Base-by-base conservation (phyloP, 2,797 vertebrate genomes). In the Psittacula echo region DNA sequence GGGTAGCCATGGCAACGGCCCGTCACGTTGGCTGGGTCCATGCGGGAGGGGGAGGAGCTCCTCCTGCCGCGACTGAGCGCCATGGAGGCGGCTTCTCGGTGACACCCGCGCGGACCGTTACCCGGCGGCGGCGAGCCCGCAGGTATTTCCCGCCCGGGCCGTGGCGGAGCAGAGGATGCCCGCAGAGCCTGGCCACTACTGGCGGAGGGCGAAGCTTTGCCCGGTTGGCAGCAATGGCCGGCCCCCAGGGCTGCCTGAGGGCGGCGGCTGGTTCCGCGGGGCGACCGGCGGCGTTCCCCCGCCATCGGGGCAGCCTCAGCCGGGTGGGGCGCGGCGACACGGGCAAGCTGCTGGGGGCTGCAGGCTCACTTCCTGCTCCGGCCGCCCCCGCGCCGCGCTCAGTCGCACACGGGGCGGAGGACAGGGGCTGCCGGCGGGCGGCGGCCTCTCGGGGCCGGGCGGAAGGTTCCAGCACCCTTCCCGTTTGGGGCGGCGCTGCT, bases 1-100 rank as follows among this genome's bases (percentile, higher is more conserved):
- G 94, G 93, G 97, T 90, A 96, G 97, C 98, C 98, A 98, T 98
- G 97, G 98, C 96, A 98, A 98, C 98, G 96, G 97, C 95, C 97
- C 97, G 97, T 98, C 98, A 98, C 97, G 97, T 97, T 96, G 97
- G 96, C 95, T 91, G 96, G 97, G 97, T 96, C 97, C 97, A 94
- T 94, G 97, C 97, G 97, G 97, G 96, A 95, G 95, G 90, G 84
- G 95, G 97, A 95, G 96, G 96, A 95, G 91, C 72, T 84, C 75
- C 79, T 67, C 75, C 53, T 58, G 89, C 84, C 91, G 91, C 64
- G 71, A 89, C 91, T 53, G 71, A 93, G 91, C 93, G 93, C 95
- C 89, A 94, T 93, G 93, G 87, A 86, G 66, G 95, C 82, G 93
- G 93, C 37, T 65, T 93, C 85, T 91, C 90, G 87, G 95, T 94